Evolutionary conservation across 2,113 vertebrate genomes (phyloP).

Genomic region (Cranoglanis bouderius): DNA sequence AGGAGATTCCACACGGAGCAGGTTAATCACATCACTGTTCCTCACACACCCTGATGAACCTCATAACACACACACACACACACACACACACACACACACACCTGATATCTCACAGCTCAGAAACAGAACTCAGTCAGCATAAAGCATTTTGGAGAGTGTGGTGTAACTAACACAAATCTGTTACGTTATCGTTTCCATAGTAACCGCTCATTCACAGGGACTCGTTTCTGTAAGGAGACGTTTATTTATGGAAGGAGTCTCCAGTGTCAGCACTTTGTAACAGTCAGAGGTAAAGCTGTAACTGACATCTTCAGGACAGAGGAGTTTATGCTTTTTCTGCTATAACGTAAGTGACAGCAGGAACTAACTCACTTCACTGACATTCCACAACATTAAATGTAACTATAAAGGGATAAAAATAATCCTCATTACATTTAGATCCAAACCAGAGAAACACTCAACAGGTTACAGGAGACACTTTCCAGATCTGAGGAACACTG

Average conservation of each 20-base stretch:
- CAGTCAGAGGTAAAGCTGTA: neutral
- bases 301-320: neutral
- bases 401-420: neutral
- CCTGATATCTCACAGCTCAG: neutral
- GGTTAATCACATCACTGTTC: neutral
- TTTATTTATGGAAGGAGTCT: neutral
- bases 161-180: neutral
- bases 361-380: neutral
- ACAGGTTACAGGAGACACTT: neutral
- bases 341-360: neutral
- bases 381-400: neutral
- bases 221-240: neutral
- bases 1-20: neutral
- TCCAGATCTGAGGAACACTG: neutral
- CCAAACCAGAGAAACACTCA: neutral
- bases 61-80: too few relatives aligned
- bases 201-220: neutral
- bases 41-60: neutral
- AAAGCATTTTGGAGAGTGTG: neutral
- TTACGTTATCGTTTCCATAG: neutral
- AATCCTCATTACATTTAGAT: neutral
- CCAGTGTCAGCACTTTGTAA: neutral
- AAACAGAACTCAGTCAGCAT: neutral
- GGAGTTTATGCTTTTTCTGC: neutral
- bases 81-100: neutral